Evolutionary conservation across 2,797 vertebrate species (phyloP).

Genomic region (Urocyon cinereoargenteus): DNA sequence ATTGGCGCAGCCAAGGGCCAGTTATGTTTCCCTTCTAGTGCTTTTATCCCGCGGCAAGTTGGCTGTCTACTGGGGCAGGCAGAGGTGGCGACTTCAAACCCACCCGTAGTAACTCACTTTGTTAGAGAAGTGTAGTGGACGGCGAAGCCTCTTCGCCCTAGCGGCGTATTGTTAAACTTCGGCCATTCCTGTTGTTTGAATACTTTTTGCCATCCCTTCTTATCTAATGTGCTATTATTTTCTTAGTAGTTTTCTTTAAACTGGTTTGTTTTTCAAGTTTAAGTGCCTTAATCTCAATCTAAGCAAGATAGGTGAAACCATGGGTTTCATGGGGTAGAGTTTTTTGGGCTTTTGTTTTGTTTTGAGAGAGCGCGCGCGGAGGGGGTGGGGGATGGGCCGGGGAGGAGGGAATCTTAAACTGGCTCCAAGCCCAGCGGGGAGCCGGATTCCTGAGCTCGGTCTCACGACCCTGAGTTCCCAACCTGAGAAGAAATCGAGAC

Average conservation of each 20-base stretch:
- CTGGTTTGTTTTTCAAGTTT: slow-evolving; percentile 42
- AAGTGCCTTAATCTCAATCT: not conserved
- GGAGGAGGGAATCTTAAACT: not conserved
- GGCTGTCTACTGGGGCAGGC: slow-evolving; percentile 12
- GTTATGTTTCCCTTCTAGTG: slow-evolving; percentile 70
- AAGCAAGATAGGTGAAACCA: not conserved
- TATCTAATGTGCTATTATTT: not conserved
- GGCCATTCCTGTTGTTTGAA: not conserved
- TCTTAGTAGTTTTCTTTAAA: not conserved
- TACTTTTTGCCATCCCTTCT: slow-evolving; percentile 14
- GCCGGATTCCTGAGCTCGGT: not conserved
- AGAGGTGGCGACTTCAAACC: slow-evolving; percentile 53
- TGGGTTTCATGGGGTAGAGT: not conserved
- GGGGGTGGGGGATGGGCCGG: not conserved
- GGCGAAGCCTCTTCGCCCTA: not conserved
- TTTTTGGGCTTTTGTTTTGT: not conserved
- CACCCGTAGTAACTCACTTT: slow-evolving; percentile 35
- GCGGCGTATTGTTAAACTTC: not conserved
- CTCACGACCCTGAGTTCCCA: not conserved
- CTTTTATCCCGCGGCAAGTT: slow-evolving; percentile 58
- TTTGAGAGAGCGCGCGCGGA: not conserved
- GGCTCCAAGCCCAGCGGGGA: not conserved
- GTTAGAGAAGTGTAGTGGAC: not conserved
- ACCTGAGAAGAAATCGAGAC: not conserved
- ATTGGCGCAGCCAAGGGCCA: slow-evolving; percentile 80